Percentiles rank a stretch among this genome's conserved stretches.
These are phyloP conservation scores for Hermodice carunculata DNA, from an alignment of 2,888 invertebrate species.

Conservation along the genomic window DNA sequence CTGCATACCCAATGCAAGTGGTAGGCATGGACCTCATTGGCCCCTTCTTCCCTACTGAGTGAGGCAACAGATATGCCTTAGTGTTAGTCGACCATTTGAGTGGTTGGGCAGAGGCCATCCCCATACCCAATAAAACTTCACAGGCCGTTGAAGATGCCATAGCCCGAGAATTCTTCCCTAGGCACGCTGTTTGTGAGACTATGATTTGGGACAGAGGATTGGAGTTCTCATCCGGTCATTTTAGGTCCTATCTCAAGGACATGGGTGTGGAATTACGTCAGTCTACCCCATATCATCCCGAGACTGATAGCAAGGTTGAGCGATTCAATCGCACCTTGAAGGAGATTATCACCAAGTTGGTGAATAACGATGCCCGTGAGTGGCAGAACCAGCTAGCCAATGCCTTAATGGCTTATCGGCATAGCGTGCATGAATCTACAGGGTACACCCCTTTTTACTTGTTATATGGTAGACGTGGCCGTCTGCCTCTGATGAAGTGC, in stretches of 20 bases:
- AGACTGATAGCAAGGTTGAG: conserved; percentile 5
- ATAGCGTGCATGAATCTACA: too few relatives aligned
- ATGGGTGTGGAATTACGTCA: not conserved
- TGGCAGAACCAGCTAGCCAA: too few relatives aligned
- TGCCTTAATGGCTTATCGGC: too few relatives aligned
- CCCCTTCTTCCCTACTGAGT: not conserved
- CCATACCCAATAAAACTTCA: not conserved
- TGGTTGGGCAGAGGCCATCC: conserved; percentile 14
- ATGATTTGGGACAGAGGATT: conserved; percentile 6
- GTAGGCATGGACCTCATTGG: conserved; percentile 14
- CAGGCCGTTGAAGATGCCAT: not conserved
- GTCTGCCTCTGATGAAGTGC: too few relatives aligned
- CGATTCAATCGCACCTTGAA: not conserved
- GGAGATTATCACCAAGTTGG: too few relatives aligned
- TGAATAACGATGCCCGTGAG: too few relatives aligned
- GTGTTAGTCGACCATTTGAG: conserved; percentile 9
- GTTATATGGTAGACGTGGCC: too few relatives aligned
- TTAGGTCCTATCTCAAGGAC: not conserved
- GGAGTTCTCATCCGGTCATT: not conserved
- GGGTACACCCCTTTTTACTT: too few relatives aligned
- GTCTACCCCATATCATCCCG: not conserved
- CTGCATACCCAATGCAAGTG: conserved; percentile 2
- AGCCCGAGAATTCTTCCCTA: conserved; percentile 4
- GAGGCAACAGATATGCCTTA: conserved; percentile 7
- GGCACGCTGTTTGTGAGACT: not conserved